Evolutionary conservation across 2,888 invertebrate genomes (phyloP).

Genomic region (Cactoblastis cactorum): DNA sequence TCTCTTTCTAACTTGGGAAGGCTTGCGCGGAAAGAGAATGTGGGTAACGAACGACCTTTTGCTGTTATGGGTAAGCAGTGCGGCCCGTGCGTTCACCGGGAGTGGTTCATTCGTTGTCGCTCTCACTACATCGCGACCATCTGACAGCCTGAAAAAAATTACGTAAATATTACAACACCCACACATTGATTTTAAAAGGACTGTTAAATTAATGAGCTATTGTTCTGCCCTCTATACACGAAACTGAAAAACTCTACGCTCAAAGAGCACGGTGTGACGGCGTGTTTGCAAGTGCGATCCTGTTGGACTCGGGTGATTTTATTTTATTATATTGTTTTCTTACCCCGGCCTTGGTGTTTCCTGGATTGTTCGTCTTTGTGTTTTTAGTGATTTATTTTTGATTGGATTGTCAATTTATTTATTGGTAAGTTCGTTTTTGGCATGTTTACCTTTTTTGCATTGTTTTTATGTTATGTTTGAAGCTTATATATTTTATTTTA

Average conservation of each 20-base stretch:
- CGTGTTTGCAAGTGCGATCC: conserved; percentile 61
- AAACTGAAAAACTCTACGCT: conserved; percentile 19
- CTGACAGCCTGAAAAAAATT: conserved; percentile 73
- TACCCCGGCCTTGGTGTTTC: conserved; percentile 55
- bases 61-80: conserved; percentile 75
- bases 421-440: conserved; percentile 51
- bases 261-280: conserved; percentile 42
- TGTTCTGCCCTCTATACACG: conserved; percentile 31
- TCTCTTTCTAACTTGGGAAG: conserved; percentile 70
- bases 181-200: conserved; percentile 69
- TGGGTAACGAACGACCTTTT: conserved; percentile 79
- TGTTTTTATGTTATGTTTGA: background rate
- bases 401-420: conserved; percentile 67
- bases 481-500: background rate
- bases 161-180: conserved; percentile 77
- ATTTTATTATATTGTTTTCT: conserved; percentile 64
- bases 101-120: conserved; percentile 45
- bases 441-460: background rate
- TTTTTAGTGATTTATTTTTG: conserved; percentile 62
- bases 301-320: conserved; percentile 69
- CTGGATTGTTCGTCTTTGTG: conserved; percentile 53
- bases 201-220: conserved; percentile 41
- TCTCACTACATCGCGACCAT: conserved; percentile 51
- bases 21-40: conserved; percentile 80
- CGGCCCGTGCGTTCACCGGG: conserved; percentile 72